Base-by-base conservation (phyloP, 1,140 invertebrate species). In the Amyelois transitella region DNA sequence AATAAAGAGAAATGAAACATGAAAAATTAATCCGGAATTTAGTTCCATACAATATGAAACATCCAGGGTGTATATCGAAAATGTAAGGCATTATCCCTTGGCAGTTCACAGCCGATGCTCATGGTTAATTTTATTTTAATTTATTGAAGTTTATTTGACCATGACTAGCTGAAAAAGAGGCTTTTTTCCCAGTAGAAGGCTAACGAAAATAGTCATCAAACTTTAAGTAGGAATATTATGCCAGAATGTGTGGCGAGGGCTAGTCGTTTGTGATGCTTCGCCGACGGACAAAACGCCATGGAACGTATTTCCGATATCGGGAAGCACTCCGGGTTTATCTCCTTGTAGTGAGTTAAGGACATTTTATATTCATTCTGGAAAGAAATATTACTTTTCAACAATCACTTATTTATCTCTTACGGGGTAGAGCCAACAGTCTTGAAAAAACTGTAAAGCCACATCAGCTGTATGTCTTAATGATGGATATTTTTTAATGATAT, bases 201-300 rank as follows among this genome's bases (percentile, higher is more conserved):
- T n/a, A n/a, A n/a, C n/a, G 22, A 24, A 24, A 24, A 24, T n/a
- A 38, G 12, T 8, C 43, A 57, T 70, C 58, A 74, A 48, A 64
- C 58, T 21, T 55, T 64, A 5, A 81, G 24, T 18, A 84, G 21
- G 51, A 86, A 71, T 18, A 86, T 51, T 3, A 86, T 6, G 2
- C 86, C 83, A 7, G 76, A 53, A 54, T 83, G 79, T 12, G 69
- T 69, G 6, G 72, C 77, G 5, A 87, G 38, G 1, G 83, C 82
- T 4, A 76, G 47, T 19, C 60, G 60, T 2, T 64, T 55, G 56
- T 85, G 76, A 17, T 69, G 53, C 1, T 43, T 25, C 4, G 53
- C 25, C 1, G 71, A 51, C 1, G 69, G 63, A 25, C 77, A 80
- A 66, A 77, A 86, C 4, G 72, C 62, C 63, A 83, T 60, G 0